These are phyloP conservation scores for Laticauda laticaudata DNA, from an alignment of 2,113 vertebrate genomes.

Conservation along the genomic window DNA sequence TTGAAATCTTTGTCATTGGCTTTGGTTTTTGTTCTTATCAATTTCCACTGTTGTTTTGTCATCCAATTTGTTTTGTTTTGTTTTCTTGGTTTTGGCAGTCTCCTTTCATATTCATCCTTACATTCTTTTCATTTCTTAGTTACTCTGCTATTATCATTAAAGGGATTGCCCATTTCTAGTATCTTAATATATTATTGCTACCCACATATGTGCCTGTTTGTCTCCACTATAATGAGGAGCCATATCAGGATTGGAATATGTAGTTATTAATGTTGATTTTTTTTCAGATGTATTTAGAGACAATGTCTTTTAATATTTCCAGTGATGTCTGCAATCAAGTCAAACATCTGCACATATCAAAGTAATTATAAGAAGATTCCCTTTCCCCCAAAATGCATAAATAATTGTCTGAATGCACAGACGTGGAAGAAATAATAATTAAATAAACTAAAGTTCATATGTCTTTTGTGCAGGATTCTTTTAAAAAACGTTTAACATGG, in stretches of 20 bases:
- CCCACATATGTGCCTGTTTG: neutral
- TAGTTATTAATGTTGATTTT: neutral
- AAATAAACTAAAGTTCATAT: neutral
- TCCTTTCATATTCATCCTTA: neutral
- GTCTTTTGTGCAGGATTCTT: constrained; percentile 30
- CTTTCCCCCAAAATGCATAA: constrained; percentile 26
- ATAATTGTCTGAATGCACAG: constrained; percentile 22
- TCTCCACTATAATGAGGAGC: neutral
- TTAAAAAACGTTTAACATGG: neutral
- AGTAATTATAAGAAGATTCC: constrained; percentile 24
- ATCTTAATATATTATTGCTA: neutral
- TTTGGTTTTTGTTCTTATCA: neutral
- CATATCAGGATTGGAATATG: neutral
- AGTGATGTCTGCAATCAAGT: constrained; percentile 29
- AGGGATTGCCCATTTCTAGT: neutral
- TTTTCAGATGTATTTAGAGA: constrained; percentile 27
- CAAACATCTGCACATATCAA: constrained; percentile 27
- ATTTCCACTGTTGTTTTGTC: neutral
- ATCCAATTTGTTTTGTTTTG: neutral
- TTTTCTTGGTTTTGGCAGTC: neutral
- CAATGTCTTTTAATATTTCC: constrained; percentile 36
- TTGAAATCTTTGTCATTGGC: neutral
- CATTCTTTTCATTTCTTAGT: neutral
- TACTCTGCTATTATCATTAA: neutral
- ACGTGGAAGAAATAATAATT: constrained; percentile 26